Evolutionary conservation across 2,797 vertebrate genomes (phyloP).

Genomic region (Malacoctenus gilli): DNA sequence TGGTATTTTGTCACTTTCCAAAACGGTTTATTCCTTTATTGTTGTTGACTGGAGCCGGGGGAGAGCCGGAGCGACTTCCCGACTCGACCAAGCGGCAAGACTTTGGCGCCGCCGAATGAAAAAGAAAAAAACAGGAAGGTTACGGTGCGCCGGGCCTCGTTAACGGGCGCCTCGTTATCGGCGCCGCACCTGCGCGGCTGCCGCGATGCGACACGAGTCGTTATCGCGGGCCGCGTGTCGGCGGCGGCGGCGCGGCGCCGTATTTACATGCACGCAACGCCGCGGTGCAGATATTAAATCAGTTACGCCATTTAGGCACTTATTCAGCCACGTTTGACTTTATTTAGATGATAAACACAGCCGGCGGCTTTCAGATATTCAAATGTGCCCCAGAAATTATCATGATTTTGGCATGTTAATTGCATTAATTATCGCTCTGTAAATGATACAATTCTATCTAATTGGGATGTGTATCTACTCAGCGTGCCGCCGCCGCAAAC

Average conservation of each 20-base stretch:
- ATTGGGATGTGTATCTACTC: slow-evolving; percentile 51
- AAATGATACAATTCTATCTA: slow-evolving; percentile 53
- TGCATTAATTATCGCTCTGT: slow-evolving; percentile 57
- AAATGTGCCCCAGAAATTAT: slow-evolving; percentile 55
- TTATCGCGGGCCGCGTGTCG: neutral
- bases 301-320: neutral
- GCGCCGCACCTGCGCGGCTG: neutral
- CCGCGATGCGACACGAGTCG: neutral
- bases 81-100: too few relatives aligned
- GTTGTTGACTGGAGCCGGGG: too few relatives aligned
- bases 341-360: slow-evolving; percentile 25
- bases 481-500: too few relatives aligned
- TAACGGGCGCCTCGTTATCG: neutral
- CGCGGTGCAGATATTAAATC: neutral
- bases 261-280: neutral
- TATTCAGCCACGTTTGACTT: slow-evolving; percentile 29
- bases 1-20: slow-evolving; percentile 13
- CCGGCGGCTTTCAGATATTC: slow-evolving; percentile 45
- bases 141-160: neutral
- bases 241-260: neutral
- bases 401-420: slow-evolving; percentile 54
- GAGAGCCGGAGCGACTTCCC: too few relatives aligned
- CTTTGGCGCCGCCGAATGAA: neutral
- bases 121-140: neutral
- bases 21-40: neutral